These are phyloP conservation scores for Chaenodraco wilsoni DNA, from an alignment of 2,797 vertebrate genomes.

Conservation along the genomic window DNA sequence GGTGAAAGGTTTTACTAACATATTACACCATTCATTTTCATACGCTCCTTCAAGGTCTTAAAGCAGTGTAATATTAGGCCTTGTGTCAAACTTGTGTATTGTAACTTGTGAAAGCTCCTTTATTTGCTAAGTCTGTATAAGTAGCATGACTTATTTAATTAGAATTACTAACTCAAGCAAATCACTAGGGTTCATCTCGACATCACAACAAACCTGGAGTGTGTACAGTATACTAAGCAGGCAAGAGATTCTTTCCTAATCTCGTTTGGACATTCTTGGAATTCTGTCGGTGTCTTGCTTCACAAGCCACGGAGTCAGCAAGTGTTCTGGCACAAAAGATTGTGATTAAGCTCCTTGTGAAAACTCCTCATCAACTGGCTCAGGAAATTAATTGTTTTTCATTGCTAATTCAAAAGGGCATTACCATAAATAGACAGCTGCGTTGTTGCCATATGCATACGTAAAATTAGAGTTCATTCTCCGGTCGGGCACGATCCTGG, in stretches of 20 bases:
- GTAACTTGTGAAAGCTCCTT: not conserved
- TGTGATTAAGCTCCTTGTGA: conserved; percentile 70
- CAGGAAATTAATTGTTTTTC: conserved; percentile 79
- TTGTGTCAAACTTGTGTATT: not conserved
- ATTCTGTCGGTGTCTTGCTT: conserved; percentile 62
- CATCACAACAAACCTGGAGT: conserved; percentile 38
- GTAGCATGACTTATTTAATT: conserved; percentile 2
- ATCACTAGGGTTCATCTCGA: conserved; percentile 30
- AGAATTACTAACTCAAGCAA: conserved; percentile 25
- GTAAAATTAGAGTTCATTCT: conserved; percentile 67
- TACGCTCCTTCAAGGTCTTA: conserved; percentile 5
- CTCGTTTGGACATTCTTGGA: conserved; percentile 54
- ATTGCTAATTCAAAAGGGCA: conserved; percentile 73
- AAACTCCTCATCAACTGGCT: conserved; percentile 73
- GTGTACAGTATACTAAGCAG: conserved; percentile 50
- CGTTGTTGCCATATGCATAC: conserved; percentile 63
- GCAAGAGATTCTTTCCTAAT: conserved; percentile 44
- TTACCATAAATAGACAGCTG: conserved; percentile 80
- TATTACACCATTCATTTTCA: not conserved
- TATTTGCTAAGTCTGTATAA: not conserved
- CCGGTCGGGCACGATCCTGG: conserved; percentile 57
- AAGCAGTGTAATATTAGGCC: not conserved
- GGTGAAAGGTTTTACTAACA: not conserved
- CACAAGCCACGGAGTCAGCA: conserved; percentile 66
- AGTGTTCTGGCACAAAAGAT: conserved; percentile 66